Evolutionary conservation across 2,113 vertebrate species (phyloP).

Genomic region (Camelus bactrianus): DNA sequence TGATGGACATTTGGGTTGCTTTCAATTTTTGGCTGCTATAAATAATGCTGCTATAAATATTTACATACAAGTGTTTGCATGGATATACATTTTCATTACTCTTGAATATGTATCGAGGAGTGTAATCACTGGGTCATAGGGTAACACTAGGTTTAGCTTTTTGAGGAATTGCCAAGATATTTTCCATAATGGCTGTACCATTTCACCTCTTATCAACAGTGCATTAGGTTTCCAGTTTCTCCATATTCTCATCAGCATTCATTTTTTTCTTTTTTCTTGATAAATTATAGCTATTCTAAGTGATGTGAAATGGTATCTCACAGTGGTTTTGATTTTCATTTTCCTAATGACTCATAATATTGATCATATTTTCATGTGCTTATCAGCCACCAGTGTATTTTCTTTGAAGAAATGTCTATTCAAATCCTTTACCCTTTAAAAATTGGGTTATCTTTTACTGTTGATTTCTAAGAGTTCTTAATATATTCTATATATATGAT

Average conservation of each 20-base stretch:
- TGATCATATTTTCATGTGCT: neutral
- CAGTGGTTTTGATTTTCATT: neutral
- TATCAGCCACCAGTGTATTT: neutral
- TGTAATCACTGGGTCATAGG: neutral
- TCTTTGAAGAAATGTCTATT: neutral
- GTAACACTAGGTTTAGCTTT: slow-evolving; percentile 24
- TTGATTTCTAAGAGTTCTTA: neutral
- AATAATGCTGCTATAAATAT: neutral
- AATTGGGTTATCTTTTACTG: neutral
- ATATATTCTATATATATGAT: neutral
- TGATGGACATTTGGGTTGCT: neutral
- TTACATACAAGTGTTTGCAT: neutral
- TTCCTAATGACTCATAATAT: neutral
- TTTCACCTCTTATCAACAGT: neutral
- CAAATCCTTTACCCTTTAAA: neutral
- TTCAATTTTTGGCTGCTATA: neutral
- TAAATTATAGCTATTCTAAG: neutral
- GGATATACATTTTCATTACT: neutral
- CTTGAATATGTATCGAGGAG: neutral
- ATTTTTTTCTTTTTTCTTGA: neutral
- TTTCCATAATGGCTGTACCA: neutral
- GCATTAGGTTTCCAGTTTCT: neutral
- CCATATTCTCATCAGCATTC: neutral
- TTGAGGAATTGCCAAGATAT: neutral
- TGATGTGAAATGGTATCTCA: neutral